Conservation (phyloP, 2,797 vertebrate species). For the Cyprinella venusta region DNA sequence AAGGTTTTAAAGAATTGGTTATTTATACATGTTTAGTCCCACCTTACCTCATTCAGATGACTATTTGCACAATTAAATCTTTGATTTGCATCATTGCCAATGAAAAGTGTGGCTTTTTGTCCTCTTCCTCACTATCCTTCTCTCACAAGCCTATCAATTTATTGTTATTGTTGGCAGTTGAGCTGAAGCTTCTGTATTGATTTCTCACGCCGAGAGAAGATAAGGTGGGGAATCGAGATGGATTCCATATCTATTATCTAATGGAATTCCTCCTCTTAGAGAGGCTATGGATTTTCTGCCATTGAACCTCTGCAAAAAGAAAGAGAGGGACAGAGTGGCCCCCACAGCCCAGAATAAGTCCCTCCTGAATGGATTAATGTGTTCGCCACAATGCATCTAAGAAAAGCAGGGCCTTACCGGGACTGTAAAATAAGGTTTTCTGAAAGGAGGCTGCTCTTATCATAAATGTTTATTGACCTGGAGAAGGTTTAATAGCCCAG, state of each 20-base stretch:
- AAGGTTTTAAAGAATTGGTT: constrained; percentile 7
- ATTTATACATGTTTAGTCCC: constrained; percentile 47
- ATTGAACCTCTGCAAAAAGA: constrained; percentile 75
- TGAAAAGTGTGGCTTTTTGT: constrained; percentile 68
- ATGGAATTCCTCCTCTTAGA: constrained; percentile 88
- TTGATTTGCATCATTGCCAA: constrained; percentile 71
- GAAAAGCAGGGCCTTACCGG: constrained; percentile 70
- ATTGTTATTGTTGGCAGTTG: constrained; percentile 86
- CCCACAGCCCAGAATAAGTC: constrained; percentile 69
- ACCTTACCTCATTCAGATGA: constrained; percentile 63
- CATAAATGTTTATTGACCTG: constrained; percentile 80
- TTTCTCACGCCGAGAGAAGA: constrained; percentile 82
- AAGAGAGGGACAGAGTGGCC: constrained; percentile 63
- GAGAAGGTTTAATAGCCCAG: constrained; percentile 68
- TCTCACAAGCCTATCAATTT: constrained; percentile 81
- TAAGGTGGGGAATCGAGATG: constrained; percentile 86
- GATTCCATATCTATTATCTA: constrained; percentile 91
- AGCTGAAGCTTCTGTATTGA: constrained; percentile 83
- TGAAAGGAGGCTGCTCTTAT: constrained; percentile 71
- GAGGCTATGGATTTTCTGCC: constrained; percentile 89
- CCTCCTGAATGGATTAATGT: constrained; percentile 79
- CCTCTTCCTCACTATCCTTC: constrained; percentile 70
- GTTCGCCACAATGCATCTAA: constrained; percentile 72
- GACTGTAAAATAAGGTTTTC: constrained; percentile 59
- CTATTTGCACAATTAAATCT: constrained; percentile 70